Conservation (phyloP, 2,888 invertebrate species). For the Hemithea aestivaria region DNA sequence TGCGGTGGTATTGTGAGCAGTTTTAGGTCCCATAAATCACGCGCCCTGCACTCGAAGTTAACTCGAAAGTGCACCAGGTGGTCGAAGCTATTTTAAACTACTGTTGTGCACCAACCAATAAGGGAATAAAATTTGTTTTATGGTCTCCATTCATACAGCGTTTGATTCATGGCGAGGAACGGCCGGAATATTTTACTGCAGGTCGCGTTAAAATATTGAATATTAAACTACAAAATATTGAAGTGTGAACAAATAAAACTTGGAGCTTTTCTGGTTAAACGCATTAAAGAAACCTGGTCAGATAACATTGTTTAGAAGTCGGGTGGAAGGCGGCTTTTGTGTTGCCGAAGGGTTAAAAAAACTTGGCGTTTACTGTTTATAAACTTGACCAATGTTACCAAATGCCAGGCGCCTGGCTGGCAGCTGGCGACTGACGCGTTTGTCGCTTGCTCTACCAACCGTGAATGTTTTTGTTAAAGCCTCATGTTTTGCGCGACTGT, state of each 20-base stretch:
- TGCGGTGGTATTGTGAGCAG: slow-evolving; percentile 67
- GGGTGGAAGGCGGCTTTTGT: slow-evolving; percentile 20
- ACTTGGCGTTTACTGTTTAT: slow-evolving; percentile 17
- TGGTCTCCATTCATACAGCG: slow-evolving; percentile 55
- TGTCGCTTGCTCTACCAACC: slow-evolving; percentile 59
- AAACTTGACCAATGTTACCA: slow-evolving; percentile 29
- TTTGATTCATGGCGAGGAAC: slow-evolving; percentile 53
- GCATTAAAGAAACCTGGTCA: slow-evolving; percentile 11
- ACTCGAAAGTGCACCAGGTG: slow-evolving; percentile 65
- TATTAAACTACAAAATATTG: slow-evolving; percentile 7
- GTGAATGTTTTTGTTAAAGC: slow-evolving; percentile 65
- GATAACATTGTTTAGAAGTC: slow-evolving; percentile 17
- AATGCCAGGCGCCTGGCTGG: slow-evolving; percentile 25
- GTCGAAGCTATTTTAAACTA: slow-evolving; percentile 64
- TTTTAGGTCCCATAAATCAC: slow-evolving; percentile 64
- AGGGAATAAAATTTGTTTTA: slow-evolving; percentile 67
- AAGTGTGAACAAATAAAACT: slow-evolving; percentile 23
- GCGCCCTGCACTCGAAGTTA: slow-evolving; percentile 54
- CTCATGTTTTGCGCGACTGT: slow-evolving; percentile 53
- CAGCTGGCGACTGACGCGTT: slow-evolving; percentile 57
- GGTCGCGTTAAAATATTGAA: slow-evolving; percentile 16
- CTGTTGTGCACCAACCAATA: slow-evolving; percentile 60
- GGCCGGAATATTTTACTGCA: slow-evolving; percentile 30
- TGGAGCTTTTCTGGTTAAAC: slow-evolving; percentile 4
- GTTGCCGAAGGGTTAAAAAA: slow-evolving; percentile 6